Evolutionary conservation across 2,113 vertebrate genomes (phyloP), one percentile per base, ranked within the genome.

Genomic region (Pterophyllum scalare): DNA sequence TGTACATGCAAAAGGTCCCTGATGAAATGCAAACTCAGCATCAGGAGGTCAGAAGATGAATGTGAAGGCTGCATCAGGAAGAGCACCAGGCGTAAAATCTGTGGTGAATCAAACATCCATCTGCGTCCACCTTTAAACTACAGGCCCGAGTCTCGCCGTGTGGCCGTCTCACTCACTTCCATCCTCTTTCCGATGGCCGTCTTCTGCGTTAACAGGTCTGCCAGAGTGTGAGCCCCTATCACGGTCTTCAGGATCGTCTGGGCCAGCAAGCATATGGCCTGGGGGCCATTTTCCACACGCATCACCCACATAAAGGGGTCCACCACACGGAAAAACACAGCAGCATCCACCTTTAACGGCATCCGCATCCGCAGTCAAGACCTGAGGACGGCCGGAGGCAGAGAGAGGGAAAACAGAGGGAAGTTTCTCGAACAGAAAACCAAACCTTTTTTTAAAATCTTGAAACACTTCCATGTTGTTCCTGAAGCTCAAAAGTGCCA

Each of bases 241-340:
- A 93, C 81, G 59, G 94, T 94, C 54, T 93, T 93, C 43, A 96
- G 90, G 1, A 94, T 93, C 19, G 87, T 95, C 90, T 94, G 95
- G 6, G 95, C 94, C 83, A 96, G 80, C 43, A 92, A 85, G 57
- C 89, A 92, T 3, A 91, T 94, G 24, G 94, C 93, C 70, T 59
- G 24, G 58, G 62, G 33, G 15, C 94, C 94, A 17, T 96, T 87
- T 40, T 88, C 77, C 56, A 95, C 92, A 28, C 60, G 87, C 0
- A 81, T 91, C 54, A 95, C 90, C 14, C 93, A 91, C 12, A 93
- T 74, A 3, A 85, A 86, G 3, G 95, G 94, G 52, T 94, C 92
- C 72, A 93, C 93, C 31, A 95, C 79, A 2, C 94, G 90, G 65
- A 95, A 95, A 77, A 94, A 96, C 79, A 96, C 89, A 7, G 95